Conservation (phyloP, 1,140 invertebrate species). For the Ridgeia piscesae region DNA sequence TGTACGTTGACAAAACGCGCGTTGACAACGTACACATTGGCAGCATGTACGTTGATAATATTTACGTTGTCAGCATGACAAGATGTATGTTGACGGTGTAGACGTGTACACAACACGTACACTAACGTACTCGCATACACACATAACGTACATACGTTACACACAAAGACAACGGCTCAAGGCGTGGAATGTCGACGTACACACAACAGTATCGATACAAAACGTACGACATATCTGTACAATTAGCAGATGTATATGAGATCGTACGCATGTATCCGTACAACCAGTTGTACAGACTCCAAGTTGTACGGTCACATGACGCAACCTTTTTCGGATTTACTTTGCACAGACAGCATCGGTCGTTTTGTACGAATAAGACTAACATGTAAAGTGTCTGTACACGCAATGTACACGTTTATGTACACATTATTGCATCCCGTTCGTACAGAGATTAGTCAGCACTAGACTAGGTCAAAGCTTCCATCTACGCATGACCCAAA, state of each 20-base stretch:
- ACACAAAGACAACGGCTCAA: neutral
- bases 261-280: neutral
- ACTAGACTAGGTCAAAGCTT: neutral
- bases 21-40: neutral
- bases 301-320: neutral
- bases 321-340: neutral
- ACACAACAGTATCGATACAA: neutral
- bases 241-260: neutral
- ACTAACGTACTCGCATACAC: neutral
- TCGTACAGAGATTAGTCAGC: neutral
- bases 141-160: no score
- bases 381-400: neutral
- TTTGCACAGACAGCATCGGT: no score
- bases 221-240: neutral
- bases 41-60: neutral
- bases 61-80: neutral
- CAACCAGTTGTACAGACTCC: neutral
- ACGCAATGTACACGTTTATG: neutral
- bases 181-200: neutral
- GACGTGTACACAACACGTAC: neutral
- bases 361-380: neutral
- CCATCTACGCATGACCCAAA: neutral
- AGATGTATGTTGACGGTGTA: neutral
- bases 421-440: neutral
- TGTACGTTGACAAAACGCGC: neutral